These are phyloP conservation scores for Xenopus borealis DNA, from an alignment of 2,113 vertebrate genomes.

Conservation along the genomic window DNA sequence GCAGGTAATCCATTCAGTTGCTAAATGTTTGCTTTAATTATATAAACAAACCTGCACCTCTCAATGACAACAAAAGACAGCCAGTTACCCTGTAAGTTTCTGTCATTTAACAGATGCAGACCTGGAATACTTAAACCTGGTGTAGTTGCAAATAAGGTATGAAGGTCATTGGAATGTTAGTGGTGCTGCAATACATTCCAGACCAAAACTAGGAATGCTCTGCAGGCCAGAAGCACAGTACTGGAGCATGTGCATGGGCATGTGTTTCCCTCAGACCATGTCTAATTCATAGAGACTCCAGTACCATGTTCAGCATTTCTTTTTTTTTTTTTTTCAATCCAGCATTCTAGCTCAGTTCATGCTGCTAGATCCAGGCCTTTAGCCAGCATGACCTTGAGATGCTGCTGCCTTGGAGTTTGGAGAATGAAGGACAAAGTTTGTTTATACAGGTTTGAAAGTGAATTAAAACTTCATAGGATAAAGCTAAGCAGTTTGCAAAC, in stretches of 20 bases:
- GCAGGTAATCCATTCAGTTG: not conserved
- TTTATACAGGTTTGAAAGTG: slow-evolving; percentile 53
- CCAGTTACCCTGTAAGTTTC: not conserved
- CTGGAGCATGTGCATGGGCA: not conserved
- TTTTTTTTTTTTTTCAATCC: not conserved
- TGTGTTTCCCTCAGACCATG: slow-evolving; percentile 41
- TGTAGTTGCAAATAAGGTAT: slow-evolving; percentile 49
- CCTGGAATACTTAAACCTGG: not conserved
- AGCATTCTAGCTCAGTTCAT: slow-evolving; percentile 53
- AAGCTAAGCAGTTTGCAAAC: too few relatives aligned
- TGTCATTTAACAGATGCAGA: not conserved
- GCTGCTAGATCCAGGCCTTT: slow-evolving; percentile 60
- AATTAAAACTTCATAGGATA: slow-evolving; percentile 1
- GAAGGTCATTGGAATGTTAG: slow-evolving; percentile 68
- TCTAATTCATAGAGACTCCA: slow-evolving; percentile 3
- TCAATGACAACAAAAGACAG: not conserved
- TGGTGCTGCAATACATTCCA: slow-evolving; percentile 50
- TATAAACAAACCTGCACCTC: not conserved
- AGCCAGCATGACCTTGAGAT: slow-evolving; percentile 90
- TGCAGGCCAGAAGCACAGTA: slow-evolving; percentile 25
- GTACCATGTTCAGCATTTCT: not conserved
- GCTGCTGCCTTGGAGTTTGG: slow-evolving; percentile 68
- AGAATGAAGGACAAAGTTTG: slow-evolving; percentile 88
- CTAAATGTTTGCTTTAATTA: not conserved
- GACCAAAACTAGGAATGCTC: slow-evolving; percentile 32